A percentile compares a stretch with the other conserved stretches of the same genome.
phyloP scores from a whole-genome alignment of 2,888 invertebrate species.

The Gnatocerus cornutus region DNA sequence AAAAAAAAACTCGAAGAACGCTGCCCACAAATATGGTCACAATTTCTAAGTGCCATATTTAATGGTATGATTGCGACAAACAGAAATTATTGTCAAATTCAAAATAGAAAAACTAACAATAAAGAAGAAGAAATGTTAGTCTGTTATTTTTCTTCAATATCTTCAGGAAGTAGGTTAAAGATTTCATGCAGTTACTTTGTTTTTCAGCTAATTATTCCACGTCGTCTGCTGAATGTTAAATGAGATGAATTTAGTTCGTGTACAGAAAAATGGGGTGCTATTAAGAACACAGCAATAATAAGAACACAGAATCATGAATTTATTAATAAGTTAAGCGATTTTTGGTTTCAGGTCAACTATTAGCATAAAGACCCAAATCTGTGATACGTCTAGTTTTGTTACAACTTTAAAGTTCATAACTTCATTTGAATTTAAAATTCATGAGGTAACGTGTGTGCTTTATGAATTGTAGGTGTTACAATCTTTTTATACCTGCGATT shows the following conservation, averaged over 20 bases:
- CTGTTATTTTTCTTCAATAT: background rate
- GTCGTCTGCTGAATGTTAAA: slow-evolving; percentile 1
- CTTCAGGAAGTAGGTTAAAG: background rate
- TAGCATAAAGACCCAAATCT: slow-evolving; percentile 24
- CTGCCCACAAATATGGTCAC: too few species aligned
- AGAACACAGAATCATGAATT: slow-evolving; percentile 15
- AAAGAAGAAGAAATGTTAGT: background rate
- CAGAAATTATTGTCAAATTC: background rate
- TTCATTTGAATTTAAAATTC: background rate
- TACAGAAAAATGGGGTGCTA: slow-evolving; percentile 1
- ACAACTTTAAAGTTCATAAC: background rate
- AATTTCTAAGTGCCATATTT: too few species aligned
- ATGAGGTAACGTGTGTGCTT: background rate
- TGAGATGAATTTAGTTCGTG: slow-evolving; percentile 4
- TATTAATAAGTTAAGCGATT: slow-evolving; percentile 21
- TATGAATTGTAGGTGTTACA: background rate
- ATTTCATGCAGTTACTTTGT: slow-evolving; percentile 1
- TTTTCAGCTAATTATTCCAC: background rate
- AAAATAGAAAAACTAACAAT: background rate
- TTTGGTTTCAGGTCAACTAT: slow-evolving; percentile 35
- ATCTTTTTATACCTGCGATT: background rate
- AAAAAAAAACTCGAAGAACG: too few species aligned
- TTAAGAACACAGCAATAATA: background rate
- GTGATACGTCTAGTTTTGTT: slow-evolving; percentile 7
- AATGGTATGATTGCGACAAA: background rate